Base-by-base conservation (phyloP, 2,113 vertebrate species). In the Aegithalos caudatus region DNA sequence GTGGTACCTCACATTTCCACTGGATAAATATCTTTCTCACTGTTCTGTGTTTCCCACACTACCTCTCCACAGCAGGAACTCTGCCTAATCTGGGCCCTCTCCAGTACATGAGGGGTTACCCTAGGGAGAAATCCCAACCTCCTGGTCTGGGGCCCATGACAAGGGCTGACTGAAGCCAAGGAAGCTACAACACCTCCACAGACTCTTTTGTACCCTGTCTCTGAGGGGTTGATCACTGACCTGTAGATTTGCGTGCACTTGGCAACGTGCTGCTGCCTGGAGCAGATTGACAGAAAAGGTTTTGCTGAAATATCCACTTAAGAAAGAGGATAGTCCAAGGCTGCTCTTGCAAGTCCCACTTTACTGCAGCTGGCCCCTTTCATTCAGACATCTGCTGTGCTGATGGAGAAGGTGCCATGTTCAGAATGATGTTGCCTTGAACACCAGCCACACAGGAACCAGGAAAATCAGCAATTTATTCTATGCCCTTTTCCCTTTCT, bases 121-220 rank as follows among this genome's bases (percentile, higher is more conserved):
- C 44, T 33, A 29, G 47, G 12, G n/a, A 79, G 22, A 35, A 81
- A 47, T 50, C 50, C 18, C 35, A 54, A 0, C 7, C 14, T 70
- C 23, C 29, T 61, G 42, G 23, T 70, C 51, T 44, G 45, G 16
- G 18, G 24, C 35, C 35, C 56, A 16, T 0, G 0, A 12, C 14
- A 56, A 86, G n/a, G 53, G 19, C 61, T 71, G 58, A 7, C 50
- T 51, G 79, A 86, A 61, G 31, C 25, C 8, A 1, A 62, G 38
- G 42, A 86, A 69, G 47, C 28, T 82, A 53, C 48, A 29, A 27
- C 18, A 40, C 0, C 0, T 22, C 40, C 38, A 31, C 0, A 5
- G 24, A 29, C 33, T 66, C 23, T 38, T 56, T 70, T 22, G 29
- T 66, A 21, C 22, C 23, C 14, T 29, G 10, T 15, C 45, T 81